phyloP scores from a whole-genome alignment of 2,888 invertebrate genomes.

The Rhopalosiphum nymphaeae region DNA sequence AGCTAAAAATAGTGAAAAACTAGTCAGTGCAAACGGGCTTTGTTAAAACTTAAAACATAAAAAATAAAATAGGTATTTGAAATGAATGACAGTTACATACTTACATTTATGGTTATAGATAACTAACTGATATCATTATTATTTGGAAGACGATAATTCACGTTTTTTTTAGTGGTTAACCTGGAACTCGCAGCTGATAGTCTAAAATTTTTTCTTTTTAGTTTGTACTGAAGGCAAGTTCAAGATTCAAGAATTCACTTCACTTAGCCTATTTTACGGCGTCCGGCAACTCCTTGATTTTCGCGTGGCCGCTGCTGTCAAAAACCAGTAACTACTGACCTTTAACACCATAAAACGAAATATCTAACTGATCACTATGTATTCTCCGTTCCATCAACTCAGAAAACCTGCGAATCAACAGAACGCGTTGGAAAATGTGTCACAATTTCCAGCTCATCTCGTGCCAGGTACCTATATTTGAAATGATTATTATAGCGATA shows the following conservation, averaged over 20 bases:
- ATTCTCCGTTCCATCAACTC: constrained; percentile 55
- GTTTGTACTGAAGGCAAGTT: not conserved
- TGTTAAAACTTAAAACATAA: not conserved
- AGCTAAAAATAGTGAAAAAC: not conserved
- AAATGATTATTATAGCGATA: not conserved
- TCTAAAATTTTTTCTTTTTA: constrained; percentile 42
- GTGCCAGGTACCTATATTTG: constrained; percentile 41
- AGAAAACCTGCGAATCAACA: constrained; percentile 17
- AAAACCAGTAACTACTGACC: not conserved
- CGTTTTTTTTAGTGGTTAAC: not conserved
- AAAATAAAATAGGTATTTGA: not conserved
- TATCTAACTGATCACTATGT: not conserved
- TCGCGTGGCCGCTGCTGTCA: not conserved
- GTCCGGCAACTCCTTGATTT: not conserved
- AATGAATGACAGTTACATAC: not conserved
- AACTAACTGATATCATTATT: not conserved
- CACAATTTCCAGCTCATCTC: constrained; percentile 48
- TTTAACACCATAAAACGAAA: not conserved
- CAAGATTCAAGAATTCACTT: not conserved
- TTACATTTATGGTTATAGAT: no score
- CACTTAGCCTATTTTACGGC: constrained; percentile 20
- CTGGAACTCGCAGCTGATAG: constrained; percentile 40
- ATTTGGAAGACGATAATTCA: not conserved
- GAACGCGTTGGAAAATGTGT: not conserved
- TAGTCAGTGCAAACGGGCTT: no score